These are phyloP conservation scores for Hormaphis cornu DNA, from an alignment of 1,140 invertebrate genomes.

Conservation along the genomic window DNA sequence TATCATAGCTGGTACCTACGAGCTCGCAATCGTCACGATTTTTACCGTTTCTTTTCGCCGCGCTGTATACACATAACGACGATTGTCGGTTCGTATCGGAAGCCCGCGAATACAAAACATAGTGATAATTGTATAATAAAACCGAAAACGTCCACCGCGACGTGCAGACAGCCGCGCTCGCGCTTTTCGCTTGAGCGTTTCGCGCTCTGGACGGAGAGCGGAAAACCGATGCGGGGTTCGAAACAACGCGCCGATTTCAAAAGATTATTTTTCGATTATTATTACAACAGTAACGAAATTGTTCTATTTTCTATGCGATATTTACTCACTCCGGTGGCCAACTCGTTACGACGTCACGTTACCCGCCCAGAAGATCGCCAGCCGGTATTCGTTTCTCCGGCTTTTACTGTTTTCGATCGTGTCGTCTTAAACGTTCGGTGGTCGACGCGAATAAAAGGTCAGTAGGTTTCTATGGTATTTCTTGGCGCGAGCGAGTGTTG, in stretches of 20 bases:
- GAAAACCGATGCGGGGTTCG: background rate
- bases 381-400: slow-evolving; percentile 15
- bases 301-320: too few relatives aligned
- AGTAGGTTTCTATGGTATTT: too few relatives aligned
- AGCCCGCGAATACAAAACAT: too few relatives aligned
- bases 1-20: too few relatives aligned
- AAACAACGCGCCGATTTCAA: slow-evolving; percentile 21
- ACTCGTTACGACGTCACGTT: background rate
- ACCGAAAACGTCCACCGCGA: background rate
- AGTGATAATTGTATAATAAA: too few relatives aligned
- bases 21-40: too few relatives aligned
- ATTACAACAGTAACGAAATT: too few relatives aligned
- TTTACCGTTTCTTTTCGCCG: too few relatives aligned
- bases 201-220: background rate
- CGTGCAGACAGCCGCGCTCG: background rate
- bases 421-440: too few relatives aligned
- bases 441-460: slow-evolving; percentile 23
- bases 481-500: background rate
- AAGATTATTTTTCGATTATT: background rate
- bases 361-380: background rate
- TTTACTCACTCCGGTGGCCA: background rate
- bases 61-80: too few relatives aligned
- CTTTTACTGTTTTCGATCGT: slow-evolving; percentile 19
- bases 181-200: too few relatives aligned
- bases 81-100: background rate